These are phyloP conservation scores for Ametastegia equiseti DNA, from an alignment of 2,888 invertebrate species.

Conservation along the genomic window DNA sequence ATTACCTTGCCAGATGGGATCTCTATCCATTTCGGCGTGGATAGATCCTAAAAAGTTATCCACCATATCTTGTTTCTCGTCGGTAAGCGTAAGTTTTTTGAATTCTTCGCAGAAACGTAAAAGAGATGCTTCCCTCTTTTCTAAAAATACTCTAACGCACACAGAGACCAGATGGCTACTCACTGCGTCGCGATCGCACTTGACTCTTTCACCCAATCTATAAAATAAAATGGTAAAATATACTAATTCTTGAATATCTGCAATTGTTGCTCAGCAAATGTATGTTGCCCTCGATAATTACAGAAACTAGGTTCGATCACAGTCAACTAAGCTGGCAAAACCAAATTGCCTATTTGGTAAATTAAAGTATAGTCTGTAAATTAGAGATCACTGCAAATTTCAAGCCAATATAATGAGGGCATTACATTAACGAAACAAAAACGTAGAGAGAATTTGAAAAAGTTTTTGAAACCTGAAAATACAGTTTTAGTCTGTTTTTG, in stretches of 20 bases:
- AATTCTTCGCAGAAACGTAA: slow-evolving; percentile 89
- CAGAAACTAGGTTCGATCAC: background rate
- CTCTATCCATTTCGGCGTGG: slow-evolving; percentile 83
- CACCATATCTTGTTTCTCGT: slow-evolving; percentile 94
- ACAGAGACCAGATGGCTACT: slow-evolving; percentile 85
- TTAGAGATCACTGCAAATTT: no score
- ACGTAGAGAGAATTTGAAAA: no score
- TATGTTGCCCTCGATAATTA: background rate
- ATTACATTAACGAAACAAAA: no score
- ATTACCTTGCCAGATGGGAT: slow-evolving; percentile 86
- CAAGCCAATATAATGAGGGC: no score
- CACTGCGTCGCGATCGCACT: slow-evolving; percentile 85
- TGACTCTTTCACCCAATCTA: slow-evolving; percentile 80
- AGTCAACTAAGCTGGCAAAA: background rate
- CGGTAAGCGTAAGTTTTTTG: slow-evolving; percentile 86
- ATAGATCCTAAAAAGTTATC: slow-evolving; percentile 88
- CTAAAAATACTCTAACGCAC: slow-evolving; percentile 89
- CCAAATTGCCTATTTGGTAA: no score
- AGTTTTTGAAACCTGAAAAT: no score
- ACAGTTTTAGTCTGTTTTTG: no score
- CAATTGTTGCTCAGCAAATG: background rate
- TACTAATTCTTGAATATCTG: background rate
- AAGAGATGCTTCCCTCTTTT: slow-evolving; percentile 86
- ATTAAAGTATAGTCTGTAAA: no score
- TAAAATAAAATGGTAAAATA: slow-evolving; percentile 49